Percentiles rank a stretch among this genome's conserved stretches.
Evolutionary conservation across 2,797 vertebrate genomes (phyloP).

Genomic region (Hoplostethus mediterraneus): DNA sequence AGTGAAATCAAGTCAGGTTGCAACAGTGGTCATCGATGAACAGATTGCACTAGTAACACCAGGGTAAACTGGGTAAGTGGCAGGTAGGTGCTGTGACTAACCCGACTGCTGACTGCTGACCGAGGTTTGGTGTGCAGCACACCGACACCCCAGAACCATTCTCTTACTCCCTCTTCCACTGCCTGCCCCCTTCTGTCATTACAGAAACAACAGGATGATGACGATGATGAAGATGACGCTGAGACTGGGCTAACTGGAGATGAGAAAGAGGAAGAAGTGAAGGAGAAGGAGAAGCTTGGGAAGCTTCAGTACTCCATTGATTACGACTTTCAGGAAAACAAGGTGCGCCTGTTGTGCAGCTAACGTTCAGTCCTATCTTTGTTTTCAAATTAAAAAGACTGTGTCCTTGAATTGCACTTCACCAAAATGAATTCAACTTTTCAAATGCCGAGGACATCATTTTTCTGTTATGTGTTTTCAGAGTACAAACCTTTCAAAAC

Average conservation of each 20-base stretch:
- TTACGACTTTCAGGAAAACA: conserved; percentile 96
- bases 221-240: conserved; percentile 90
- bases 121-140: conserved; percentile 66
- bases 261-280: conserved; percentile 94
- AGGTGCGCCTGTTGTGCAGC: conserved; percentile 78
- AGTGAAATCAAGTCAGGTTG: conserved; percentile 89
- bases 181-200: conserved; percentile 57
- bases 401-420: no score
- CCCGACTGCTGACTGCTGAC: conserved; percentile 67
- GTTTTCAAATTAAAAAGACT: background rate
- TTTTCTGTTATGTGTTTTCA: background rate
- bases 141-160: conserved; percentile 23
- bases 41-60: conserved; percentile 80
- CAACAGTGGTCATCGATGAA: conserved; percentile 83
- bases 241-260: conserved; percentile 93
- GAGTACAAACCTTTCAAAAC: background rate
- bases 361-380: background rate
- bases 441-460: no score
- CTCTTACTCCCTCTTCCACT: conserved; percentile 55
- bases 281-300: conserved; percentile 96
- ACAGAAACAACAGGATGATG: conserved; percentile 90
- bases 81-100: conserved; percentile 83
- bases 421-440: no score
- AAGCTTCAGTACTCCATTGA: conserved; percentile 98
- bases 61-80: conserved; percentile 71